Base-by-base conservation (phyloP, 2,113 vertebrate species). In the Lamprotornis superbus region DNA sequence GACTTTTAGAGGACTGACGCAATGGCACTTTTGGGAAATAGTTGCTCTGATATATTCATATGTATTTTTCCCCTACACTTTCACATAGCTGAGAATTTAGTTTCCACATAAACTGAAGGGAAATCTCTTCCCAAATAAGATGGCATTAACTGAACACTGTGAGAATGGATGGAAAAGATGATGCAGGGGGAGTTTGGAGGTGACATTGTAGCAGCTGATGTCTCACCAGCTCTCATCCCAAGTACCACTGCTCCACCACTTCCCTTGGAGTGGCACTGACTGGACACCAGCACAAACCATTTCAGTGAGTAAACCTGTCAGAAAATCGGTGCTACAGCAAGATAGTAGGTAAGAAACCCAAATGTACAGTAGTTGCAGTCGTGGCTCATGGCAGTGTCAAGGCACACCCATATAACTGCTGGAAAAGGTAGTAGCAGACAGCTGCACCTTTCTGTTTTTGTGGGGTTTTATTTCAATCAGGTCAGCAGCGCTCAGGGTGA, bases 1-100 rank as follows among this genome's bases (percentile, higher is more conserved):
- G 75, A 82, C 93, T 91, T 90, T 82, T 61, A 82, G 49, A 95
- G n/a, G 63, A 78, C 28, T 89, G 83, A 89, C 17, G 74, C 90
- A 93, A 95, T 30, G 49, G 40, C 49, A 82, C 44, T 92, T 95
- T 87, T 71, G 71, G 76, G 73, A 95, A 96, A 86, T 33, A 35
- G 16, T 20, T 83, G 47, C 33, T 86, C 86, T 67, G 64, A 47
- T 89, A 40, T 53, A 89, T 91, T 67, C 56, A 78, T 46, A 39
- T 23, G 16, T 50, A 40, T 18, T 88, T 78, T 82, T 79, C 56
- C 23, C 31, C 57, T 75, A 27, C 37, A 64, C 35, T 75, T 92
- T 46, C 46, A 75, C 47, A 65, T 15, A 84, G 65, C 40, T 87
- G 40, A 46, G 83, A 87, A 73, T 46, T 93, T 53, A 73, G 37